phyloP scores from a whole-genome alignment of 2,113 vertebrate genomes.

The Neolamprologus kungweensis region DNA sequence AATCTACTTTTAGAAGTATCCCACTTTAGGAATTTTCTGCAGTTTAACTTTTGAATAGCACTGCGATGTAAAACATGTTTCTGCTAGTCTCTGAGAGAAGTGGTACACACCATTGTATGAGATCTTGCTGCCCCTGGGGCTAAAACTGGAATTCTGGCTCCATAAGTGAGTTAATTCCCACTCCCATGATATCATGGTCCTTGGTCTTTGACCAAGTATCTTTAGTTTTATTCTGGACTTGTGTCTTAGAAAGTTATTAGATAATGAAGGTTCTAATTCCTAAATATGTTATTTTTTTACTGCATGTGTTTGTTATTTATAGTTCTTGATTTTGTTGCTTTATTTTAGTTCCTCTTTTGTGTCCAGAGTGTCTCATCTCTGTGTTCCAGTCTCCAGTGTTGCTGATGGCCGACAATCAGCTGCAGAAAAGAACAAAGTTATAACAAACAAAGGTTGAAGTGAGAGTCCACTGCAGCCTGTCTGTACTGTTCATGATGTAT shows the following conservation, averaged over 20 bases:
- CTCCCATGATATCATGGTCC: neutral
- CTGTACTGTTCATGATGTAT: neutral
- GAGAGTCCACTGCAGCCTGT: neutral
- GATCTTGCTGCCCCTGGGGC: neutral
- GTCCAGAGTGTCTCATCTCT: neutral
- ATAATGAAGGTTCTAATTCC: neutral
- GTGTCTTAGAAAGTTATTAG: neutral
- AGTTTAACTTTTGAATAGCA: neutral
- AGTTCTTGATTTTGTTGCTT: neutral
- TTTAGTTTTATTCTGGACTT: neutral
- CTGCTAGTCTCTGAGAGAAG: neutral
- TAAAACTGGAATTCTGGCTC: neutral
- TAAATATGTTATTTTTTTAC: neutral
- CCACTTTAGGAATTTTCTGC: neutral
- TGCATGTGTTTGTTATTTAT: neutral
- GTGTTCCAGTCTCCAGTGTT: neutral
- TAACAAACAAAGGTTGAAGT: neutral
- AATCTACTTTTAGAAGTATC: neutral
- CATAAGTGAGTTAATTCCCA: neutral
- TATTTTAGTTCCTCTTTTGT: neutral
- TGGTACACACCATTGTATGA: neutral
- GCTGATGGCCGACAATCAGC: neutral
- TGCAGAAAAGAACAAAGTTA: neutral
- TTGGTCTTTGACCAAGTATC: neutral
- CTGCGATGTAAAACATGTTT: neutral